A percentile compares a stretch with the other conserved stretches of the same genome.
Evolutionary conservation across 2,113 vertebrate genomes (phyloP).

Genomic region (Trichechus manatus): DNA sequence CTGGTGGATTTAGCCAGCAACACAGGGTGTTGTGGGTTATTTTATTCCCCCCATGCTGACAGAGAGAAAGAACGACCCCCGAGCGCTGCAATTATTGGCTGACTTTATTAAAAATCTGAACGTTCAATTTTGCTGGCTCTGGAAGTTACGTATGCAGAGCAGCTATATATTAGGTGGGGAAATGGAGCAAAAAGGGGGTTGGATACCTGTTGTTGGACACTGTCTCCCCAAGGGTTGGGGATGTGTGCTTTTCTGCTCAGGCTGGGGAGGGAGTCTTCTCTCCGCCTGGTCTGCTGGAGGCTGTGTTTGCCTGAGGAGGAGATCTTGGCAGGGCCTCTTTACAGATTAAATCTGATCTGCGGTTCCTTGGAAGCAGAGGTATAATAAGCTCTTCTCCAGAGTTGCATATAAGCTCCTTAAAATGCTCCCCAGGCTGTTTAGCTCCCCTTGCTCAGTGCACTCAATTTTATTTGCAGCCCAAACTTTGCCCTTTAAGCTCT

Average conservation of each 20-base stretch:
- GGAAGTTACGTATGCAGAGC: neutral
- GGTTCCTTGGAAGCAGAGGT: slow-evolving; percentile 67
- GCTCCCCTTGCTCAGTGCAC: slow-evolving; percentile 36
- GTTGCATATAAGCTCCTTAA: slow-evolving; percentile 80
- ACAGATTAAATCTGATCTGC: slow-evolving; percentile 77
- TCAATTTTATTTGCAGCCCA: slow-evolving; percentile 79
- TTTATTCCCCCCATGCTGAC: neutral
- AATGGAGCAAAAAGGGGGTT: neutral
- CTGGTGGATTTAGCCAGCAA: slow-evolving; percentile 72
- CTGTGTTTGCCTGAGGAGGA: neutral
- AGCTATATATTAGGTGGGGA: neutral
- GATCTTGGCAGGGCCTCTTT: slow-evolving; percentile 66
- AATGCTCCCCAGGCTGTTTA: slow-evolving; percentile 36
- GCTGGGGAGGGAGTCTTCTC: neutral
- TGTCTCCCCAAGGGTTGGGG: neutral
- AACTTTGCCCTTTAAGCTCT: slow-evolving; percentile 77
- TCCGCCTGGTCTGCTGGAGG: slow-evolving; percentile 56
- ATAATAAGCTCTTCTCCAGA: slow-evolving; percentile 76
- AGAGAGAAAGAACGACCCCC: slow-evolving; percentile 26
- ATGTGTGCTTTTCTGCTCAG: neutral
- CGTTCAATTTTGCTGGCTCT: neutral
- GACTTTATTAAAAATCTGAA: slow-evolving; percentile 26
- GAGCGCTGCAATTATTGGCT: slow-evolving; percentile 22
- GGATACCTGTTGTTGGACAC: neutral
- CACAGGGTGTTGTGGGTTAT: neutral